phyloP scores from a whole-genome alignment of 2,797 vertebrate genomes.

The Malacoraja senta region DNA sequence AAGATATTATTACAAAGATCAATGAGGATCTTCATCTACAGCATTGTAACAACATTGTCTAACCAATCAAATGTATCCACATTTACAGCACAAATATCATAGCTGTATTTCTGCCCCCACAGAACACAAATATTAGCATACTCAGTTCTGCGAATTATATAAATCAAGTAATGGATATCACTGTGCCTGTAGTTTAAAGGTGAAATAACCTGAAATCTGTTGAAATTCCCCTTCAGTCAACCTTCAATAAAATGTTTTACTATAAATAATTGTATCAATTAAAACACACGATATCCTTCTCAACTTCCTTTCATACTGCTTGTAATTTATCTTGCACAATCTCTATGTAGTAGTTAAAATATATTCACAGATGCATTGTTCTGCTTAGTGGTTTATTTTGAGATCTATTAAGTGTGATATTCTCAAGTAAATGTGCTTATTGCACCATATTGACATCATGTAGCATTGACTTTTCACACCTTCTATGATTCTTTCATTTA shows the following conservation, averaged over 20 bases:
- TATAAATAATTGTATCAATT: background rate
- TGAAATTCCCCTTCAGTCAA: background rate
- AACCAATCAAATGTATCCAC: background rate
- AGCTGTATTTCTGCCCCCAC: no score
- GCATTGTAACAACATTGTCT: background rate
- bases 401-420: conserved; percentile 66
- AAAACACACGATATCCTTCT: no score
- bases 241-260: background rate
- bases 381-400: conserved; percentile 50
- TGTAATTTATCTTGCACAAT: background rate
- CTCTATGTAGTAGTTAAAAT: background rate
- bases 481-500: conserved; percentile 92
- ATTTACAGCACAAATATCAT: background rate
- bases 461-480: conserved; percentile 72
- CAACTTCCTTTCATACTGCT: background rate
- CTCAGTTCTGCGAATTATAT: background rate
- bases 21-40: background rate
- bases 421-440: conserved; percentile 64
- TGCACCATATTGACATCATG: conserved; percentile 63
- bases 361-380: conserved; percentile 4
- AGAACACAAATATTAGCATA: background rate
- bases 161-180: background rate
- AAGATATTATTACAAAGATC: background rate
- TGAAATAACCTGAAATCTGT: background rate
- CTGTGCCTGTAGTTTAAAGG: background rate